Base-by-base conservation (phyloP, 2,888 invertebrate species). In the Ophion ventricosus region DNA sequence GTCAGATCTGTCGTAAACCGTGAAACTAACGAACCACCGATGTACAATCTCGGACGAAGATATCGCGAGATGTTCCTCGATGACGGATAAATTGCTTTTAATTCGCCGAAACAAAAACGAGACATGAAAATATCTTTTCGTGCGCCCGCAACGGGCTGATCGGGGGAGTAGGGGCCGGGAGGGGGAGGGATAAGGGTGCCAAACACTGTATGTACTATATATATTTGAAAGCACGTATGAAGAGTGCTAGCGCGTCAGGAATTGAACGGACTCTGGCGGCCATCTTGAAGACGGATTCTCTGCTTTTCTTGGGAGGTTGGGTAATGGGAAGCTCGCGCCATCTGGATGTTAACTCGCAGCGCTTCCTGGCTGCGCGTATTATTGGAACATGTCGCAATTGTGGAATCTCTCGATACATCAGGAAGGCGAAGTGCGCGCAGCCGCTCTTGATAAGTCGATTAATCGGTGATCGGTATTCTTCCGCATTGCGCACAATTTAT, bases 181-280 rank as follows among this genome's bases (percentile, higher is more conserved):
- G 63, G 72, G 78, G 64, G 64, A 67, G 66, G 77, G 67, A 67
- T 57, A 75, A 82, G 81, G 85, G 72, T 84, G 81, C 82, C 82
- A 86, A 86, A 86, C 86, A 87, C 87, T 79, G 66, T 72, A 77
- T 67, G 29, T 76, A 25, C 84, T 87, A 80, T 86, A 49, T 59
- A 84, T 84, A 83, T 63, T 76, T 54, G 23, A 64, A 80, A 80
- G 63, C 70, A 78, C 86, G 79, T 87, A 84, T 82, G 79, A 84
- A 25, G 80, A 72, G 82, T 75, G 75, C 87, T 77, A 85, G 78
- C 87, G 87, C 87, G 87, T 87, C 85, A 77, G 69, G 79, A 85
- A 82, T 87, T 85, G 80, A 82, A 87, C 84, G 78, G 66, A 77
- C 84, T 83, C 76, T 84, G 80, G 80, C 80, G 80, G 84, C 86